A percentile compares a stretch with the other conserved stretches of the same genome.
These are phyloP conservation scores for Peucedramus taeniatus DNA, from an alignment of 2,113 vertebrate species.

Conservation along the genomic window DNA sequence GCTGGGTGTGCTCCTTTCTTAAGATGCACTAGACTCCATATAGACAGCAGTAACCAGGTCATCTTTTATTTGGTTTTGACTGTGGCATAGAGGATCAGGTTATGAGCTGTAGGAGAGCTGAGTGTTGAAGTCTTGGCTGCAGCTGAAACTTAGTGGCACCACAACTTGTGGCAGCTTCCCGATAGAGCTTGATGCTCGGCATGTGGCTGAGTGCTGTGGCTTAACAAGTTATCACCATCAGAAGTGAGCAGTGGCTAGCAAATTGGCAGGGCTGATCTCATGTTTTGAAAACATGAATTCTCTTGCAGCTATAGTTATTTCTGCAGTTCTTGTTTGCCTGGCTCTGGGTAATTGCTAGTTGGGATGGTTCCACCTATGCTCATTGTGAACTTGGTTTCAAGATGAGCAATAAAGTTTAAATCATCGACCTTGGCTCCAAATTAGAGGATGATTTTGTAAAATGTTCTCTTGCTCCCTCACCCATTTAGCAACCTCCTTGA, in stretches of 20 bases:
- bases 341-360: slow-evolving; percentile 42
- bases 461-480: background rate
- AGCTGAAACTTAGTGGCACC: background rate
- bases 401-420: slow-evolving; percentile 20
- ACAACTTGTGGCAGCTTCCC: background rate
- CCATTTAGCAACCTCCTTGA: slow-evolving; percentile 16
- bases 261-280: background rate
- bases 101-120: background rate
- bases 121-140: background rate
- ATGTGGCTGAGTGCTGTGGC: slow-evolving; percentile 24
- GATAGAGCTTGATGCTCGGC: background rate
- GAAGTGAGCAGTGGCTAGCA: background rate
- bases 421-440: slow-evolving; percentile 30
- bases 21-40: background rate
- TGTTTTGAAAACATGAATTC: background rate
- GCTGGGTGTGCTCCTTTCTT: background rate
- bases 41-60: background rate
- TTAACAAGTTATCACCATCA: slow-evolving; percentile 44
- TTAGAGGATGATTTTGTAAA: slow-evolving; percentile 19
- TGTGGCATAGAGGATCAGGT: background rate
- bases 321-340: background rate
- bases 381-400: slow-evolving; percentile 16
- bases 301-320: background rate
- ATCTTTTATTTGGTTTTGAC: background rate
- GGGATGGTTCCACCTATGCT: slow-evolving; percentile 34